Evolutionary conservation across 2,113 vertebrate genomes (phyloP).

Genomic region (Heloderma charlesbogerti): DNA sequence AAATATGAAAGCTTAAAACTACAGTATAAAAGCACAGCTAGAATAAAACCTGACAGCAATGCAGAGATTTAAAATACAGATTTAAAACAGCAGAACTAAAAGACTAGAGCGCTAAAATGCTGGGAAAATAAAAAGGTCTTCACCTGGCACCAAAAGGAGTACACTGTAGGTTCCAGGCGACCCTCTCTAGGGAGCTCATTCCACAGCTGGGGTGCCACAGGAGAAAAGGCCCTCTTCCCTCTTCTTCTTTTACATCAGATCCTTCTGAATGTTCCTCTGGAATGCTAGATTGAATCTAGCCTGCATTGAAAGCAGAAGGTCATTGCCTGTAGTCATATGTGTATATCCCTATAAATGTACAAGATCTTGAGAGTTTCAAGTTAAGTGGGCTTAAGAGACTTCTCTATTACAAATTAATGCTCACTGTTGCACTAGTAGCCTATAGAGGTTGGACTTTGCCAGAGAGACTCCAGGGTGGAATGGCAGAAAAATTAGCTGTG

Average conservation of each 20-base stretch:
- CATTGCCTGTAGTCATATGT: not conserved
- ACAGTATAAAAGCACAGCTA: too few relatives aligned
- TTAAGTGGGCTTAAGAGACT: conserved; percentile 41
- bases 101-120: too few relatives aligned
- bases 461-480: conserved; percentile 14
- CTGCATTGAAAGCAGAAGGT: not conserved
- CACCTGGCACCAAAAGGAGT: too few relatives aligned
- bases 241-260: not conserved
- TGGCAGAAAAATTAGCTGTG: conserved; percentile 41
- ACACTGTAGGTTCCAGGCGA: too few relatives aligned
- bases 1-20: too few relatives aligned
- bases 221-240: too few relatives aligned
- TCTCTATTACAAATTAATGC: conserved; percentile 59
- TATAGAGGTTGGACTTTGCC: conserved; percentile 41
- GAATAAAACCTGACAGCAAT: too few relatives aligned
- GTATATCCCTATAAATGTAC: conserved; percentile 35
- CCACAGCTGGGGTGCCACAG: too few relatives aligned
- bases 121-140: too few relatives aligned
- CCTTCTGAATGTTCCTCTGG: not conserved
- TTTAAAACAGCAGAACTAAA: too few relatives aligned
- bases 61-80: too few relatives aligned
- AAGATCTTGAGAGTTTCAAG: conserved; percentile 35
- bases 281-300: conserved; percentile 1
- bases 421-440: conserved; percentile 66
- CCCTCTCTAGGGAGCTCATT: too few relatives aligned